Evolutionary conservation across 1,140 invertebrate genomes (phyloP).

Genomic region (Trichonephila inaurata): DNA sequence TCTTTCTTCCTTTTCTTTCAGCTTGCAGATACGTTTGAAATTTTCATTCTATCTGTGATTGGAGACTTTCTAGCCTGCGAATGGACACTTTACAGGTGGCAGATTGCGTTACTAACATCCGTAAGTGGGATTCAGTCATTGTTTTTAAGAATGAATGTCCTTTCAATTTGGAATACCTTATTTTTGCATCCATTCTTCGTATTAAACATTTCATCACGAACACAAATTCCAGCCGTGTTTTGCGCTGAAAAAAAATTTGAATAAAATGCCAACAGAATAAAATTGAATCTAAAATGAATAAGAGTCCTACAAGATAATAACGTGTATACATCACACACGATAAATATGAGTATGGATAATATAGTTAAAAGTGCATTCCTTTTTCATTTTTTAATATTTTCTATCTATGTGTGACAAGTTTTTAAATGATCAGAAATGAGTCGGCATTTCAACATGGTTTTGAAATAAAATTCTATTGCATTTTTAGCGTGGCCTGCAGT

Average conservation of each 20-base stretch:
- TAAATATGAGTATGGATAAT: too few species aligned
- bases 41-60: slow-evolving; percentile 70
- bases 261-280: too few species aligned
- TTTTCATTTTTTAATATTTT: too few species aligned
- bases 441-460: too few species aligned
- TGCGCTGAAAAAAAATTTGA: background rate
- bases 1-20: slow-evolving; percentile 4
- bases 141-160: background rate
- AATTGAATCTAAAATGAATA: too few species aligned
- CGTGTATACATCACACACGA: too few species aligned
- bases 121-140: background rate
- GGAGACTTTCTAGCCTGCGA: slow-evolving; percentile 66
- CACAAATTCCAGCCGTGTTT: background rate
- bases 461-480: too few species aligned
- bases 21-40: slow-evolving; percentile 69
- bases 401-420: too few species aligned
- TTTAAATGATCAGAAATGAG: too few species aligned
- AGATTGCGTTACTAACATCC: slow-evolving; percentile 51
- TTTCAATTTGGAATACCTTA: background rate
- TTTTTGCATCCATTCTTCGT: background rate
- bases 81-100: slow-evolving; percentile 60
- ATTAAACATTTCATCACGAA: background rate
- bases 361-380: too few species aligned
- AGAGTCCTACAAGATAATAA: too few species aligned
- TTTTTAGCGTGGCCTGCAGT: too few species aligned